Evolutionary conservation across 64 coral and sea anemone species (phyloP).

Genomic region (Porites lutea): DNA sequence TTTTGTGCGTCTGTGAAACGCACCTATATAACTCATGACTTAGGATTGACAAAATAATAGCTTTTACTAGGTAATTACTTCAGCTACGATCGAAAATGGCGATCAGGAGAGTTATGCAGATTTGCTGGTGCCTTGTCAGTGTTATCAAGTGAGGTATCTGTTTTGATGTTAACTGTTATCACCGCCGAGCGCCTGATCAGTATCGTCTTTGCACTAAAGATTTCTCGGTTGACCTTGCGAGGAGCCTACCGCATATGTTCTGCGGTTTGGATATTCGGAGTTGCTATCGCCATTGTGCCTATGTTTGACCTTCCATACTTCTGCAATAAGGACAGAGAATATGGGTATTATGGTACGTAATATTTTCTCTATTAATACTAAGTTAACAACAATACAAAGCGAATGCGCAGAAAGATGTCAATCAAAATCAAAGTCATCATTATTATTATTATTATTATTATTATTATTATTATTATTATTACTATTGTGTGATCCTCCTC

Average conservation of each 20-base stretch:
- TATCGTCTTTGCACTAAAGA: not conserved
- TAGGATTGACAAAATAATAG: too few relatives aligned
- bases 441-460: too few relatives aligned
- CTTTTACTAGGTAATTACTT: not conserved
- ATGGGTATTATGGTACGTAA: conserved; percentile 17
- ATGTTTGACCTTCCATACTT: not conserved
- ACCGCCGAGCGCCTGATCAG: conserved; percentile 23
- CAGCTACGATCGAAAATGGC: conserved; percentile 13
- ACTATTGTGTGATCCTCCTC: too few relatives aligned
- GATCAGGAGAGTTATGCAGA: not conserved
- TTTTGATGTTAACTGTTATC: conserved; percentile 14
- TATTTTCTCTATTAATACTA: too few relatives aligned
- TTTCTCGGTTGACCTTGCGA: not conserved
- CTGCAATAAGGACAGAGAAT: conserved; percentile 20
- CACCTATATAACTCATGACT: too few relatives aligned
- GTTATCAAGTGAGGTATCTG: conserved; percentile 12
- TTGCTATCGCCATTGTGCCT: not conserved
- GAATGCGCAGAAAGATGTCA: too few relatives aligned
- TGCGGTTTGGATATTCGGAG: conserved; percentile 23
- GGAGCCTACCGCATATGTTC: conserved; percentile 9
- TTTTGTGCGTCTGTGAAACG: too few relatives aligned
- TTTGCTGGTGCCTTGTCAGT: conserved; percentile 17
- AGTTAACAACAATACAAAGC: too few relatives aligned
- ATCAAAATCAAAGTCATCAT: too few relatives aligned
- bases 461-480: too few relatives aligned